Evolutionary conservation across 2,888 invertebrate species (phyloP), one percentile per base, ranked within the genome.

Genomic region (Ectemnius continuus): DNA sequence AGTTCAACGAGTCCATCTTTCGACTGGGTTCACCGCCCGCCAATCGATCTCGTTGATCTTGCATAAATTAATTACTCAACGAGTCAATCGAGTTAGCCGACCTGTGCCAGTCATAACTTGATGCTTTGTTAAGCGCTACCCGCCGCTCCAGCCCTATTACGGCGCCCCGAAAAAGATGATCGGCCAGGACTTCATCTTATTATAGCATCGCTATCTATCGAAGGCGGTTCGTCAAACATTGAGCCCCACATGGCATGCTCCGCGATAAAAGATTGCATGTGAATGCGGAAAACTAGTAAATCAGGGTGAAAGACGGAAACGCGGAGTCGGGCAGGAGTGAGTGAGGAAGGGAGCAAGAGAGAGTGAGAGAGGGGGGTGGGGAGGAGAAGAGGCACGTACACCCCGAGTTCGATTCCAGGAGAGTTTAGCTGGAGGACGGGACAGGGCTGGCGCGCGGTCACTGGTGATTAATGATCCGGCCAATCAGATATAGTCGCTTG

Each of bases 381-480:
- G 75, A 76, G 75, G 82, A 78, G 78, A 78, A 74, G 79, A 78
- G 72, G 84, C 84, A 82, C 84, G 80, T 84, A 84, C 84, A 80
- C 80, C 80, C 84, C 75, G 84, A 85, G 84, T 85, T 84, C 84
- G 85, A 84, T 85, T 84, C 85, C 79, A 82, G 82, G 84, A 36
- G 36, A 84, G 84, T 84, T 84, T 78, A 84, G 82, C 81, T 78
- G 82, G 78, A 79, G 81, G 85, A 83, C 84, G 80, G 82, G 82
- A 86, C 79, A 83, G 83, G 84, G 81, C 84, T 81, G 87, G 84
- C 80, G 87, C 83, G 76, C 79, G 86, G 83, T 87, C 84, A 78
- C 83, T 81, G 80, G 86, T 88, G 88, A 88, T 88, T 87, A 87
- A 88, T 88, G 87, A 86, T 85, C 82, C 78, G 79, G 78, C 85